phyloP scores from a whole-genome alignment of 2,888 invertebrate genomes.

The Tenthredo livida region DNA sequence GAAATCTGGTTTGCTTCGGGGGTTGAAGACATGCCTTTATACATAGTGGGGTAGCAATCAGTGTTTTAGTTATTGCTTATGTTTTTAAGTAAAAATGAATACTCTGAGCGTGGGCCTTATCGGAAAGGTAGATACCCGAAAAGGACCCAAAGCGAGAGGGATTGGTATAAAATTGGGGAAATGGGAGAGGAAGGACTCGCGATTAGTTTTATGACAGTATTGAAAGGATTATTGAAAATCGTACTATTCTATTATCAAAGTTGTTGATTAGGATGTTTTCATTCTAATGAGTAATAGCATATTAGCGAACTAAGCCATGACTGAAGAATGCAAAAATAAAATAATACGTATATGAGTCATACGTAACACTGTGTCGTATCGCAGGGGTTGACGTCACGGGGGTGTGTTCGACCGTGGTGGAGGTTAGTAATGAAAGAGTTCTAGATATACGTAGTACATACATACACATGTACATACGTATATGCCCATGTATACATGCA shows the following conservation, averaged over 20 bases:
- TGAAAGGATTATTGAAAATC: too few relatives aligned
- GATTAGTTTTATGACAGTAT: too few relatives aligned
- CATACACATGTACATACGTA: neutral
- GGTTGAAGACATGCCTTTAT: too few relatives aligned
- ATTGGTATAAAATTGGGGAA: too few relatives aligned
- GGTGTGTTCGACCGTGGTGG: slow-evolving; percentile 46
- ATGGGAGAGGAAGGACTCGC: too few relatives aligned
- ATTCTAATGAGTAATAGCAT: neutral
- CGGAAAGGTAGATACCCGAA: neutral
- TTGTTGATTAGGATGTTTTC: too few relatives aligned
- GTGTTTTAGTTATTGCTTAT: too few relatives aligned
- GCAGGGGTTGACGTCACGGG: slow-evolving; percentile 58
- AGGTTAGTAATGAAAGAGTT: slow-evolving; percentile 45
- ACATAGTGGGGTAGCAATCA: too few relatives aligned
- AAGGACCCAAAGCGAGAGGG: too few relatives aligned
- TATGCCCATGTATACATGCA: neutral
- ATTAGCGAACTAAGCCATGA: neutral
- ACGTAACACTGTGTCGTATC: slow-evolving; percentile 1
- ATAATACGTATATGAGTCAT: too few relatives aligned
- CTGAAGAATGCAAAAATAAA: neutral
- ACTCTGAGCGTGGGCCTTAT: neutral
- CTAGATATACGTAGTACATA: neutral
- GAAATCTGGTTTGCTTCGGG: too few relatives aligned
- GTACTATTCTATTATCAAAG: too few relatives aligned
- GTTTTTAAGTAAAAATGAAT: neutral